A percentile compares a stretch with the other conserved stretches of the same genome.
Evolutionary conservation across 2,797 vertebrate genomes (phyloP).

Genomic region (Sebastolobus altivelis): DNA sequence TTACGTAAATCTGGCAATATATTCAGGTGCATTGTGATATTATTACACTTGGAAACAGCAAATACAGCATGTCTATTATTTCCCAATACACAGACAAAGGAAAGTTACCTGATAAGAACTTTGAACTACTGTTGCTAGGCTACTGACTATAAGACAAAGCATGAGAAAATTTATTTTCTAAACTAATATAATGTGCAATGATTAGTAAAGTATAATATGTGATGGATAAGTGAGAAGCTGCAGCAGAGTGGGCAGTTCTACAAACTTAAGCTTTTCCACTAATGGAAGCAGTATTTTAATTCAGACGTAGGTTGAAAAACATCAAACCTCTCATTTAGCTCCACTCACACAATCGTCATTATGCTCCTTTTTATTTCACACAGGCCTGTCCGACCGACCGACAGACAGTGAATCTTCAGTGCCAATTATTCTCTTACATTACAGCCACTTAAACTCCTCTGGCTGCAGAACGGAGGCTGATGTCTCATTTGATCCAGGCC

Average conservation of each 20-base stretch:
- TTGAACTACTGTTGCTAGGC: constrained; percentile 60
- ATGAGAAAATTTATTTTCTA: not conserved
- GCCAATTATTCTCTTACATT: constrained; percentile 33
- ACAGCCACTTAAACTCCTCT: constrained; percentile 18
- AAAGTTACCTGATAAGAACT: constrained; percentile 17
- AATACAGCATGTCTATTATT: not conserved
- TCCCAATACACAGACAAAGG: not conserved
- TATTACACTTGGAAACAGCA: not conserved
- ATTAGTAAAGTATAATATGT: not conserved
- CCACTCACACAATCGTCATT: not conserved
- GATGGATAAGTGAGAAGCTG: not conserved
- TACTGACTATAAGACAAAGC: constrained; percentile 40
- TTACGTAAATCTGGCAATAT: not conserved
- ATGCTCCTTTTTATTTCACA: not conserved
- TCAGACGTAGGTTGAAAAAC: constrained; percentile 1
- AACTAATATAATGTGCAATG: too few species aligned
- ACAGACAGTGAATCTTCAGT: not conserved
- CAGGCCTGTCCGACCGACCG: not conserved
- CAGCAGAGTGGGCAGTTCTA: not conserved
- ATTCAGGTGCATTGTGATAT: constrained; percentile 7
- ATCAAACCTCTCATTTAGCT: not conserved
- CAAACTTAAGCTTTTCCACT: not conserved
- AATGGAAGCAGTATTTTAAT: constrained; percentile 5
- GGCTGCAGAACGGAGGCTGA: constrained; percentile 16
- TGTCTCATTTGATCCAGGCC: constrained; percentile 40